Base-by-base conservation (phyloP, 2,888 invertebrate species). In the Trachelus tabidus region DNA sequence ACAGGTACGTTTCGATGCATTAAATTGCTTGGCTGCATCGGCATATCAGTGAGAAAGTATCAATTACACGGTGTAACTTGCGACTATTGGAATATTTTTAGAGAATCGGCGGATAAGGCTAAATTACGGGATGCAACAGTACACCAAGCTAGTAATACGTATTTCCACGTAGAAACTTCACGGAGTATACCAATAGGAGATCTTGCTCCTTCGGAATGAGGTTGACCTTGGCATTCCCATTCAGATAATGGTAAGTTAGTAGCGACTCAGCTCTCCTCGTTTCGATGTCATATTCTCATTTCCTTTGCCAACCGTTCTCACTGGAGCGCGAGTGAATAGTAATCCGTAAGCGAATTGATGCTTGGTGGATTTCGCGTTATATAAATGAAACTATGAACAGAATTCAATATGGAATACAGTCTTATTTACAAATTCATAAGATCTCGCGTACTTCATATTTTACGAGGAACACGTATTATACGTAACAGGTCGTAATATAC, bases 181-280 rank as follows among this genome's bases (percentile, higher is more conserved):
- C 56, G 9, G 23, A 56, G 56, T 56, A 56, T 56, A 56, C 34
- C 71, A 71, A 71, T 71, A 71, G 71, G 31, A 71, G 71, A 71
- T 35, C 34, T 40, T 40, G 69, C 71, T 68, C 76, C 73, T 78
- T 74, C 79, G 88, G 89, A 89, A 89, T 89, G 89, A 89, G 85
- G 88, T 86, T 86, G 89, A 87, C 89, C 89, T 87, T 88, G 89
- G 89, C 87, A 88, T 89, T 88, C 88, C 82, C 84, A 82, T 80
- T 81, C 83, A 84, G 86, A 87, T 88, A 86, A 86, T 86, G 85
- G 85, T 80, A 83, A 82, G 83, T 82, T 79, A 56, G 56, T 68
- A 40, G 31, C 68, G 31, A 40, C 76, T 37, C 56, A 37, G 75
- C 68, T 37, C 79, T 74, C 73, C 76, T 80, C 81, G 79, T 81